Evolutionary conservation across 2,888 invertebrate species (phyloP), one percentile per base, ranked within the genome.

Genomic region (Oligia strigilis): DNA sequence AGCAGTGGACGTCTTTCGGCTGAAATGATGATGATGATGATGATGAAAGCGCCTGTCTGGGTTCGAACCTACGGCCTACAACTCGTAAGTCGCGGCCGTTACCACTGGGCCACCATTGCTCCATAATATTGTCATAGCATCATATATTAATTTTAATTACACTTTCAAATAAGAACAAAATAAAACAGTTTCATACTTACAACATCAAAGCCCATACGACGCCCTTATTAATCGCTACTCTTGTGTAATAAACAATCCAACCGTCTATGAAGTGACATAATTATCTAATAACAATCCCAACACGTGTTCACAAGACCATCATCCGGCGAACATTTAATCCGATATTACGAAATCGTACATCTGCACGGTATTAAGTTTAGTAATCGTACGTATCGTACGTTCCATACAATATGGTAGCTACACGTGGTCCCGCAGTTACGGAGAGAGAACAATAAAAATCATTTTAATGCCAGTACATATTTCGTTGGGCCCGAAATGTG

Each of bases 341-440:
- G 89, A 92, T 94, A 93, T 94, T 92, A 93, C 89, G 92, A 94
- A 95, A 94, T 92, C 92, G 88, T 92, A 93, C 94, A 94, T 94
- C 93, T 94, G 94, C 92, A 87, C 72, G 81, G 83, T 85, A 87
- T 81, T 75, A 90, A 84, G 46, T 46, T 46, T 46, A 46, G 85
- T 79, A 87, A 87, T 83, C 80, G 64, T 75, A 72, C 76, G 46
- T 9, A 58, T 46, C 58, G 58, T 60, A 43, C 78, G 17, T 23
- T n/a, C n/a, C 73, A 75, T 80, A 86, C 77, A 80, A 78, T 29
- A 29, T 72, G 80, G 64, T 70, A 43, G 72, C 67, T 78, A 91
- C 93, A 92, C 87, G 89, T 92, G 93, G 86, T 83, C 77, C 85
- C 80, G 67, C 81, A 67, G 85, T 88, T 88, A 89, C 78, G 82